Conservation (phyloP, 2,888 invertebrate genomes). For the Cantharis flavilabris region DNA sequence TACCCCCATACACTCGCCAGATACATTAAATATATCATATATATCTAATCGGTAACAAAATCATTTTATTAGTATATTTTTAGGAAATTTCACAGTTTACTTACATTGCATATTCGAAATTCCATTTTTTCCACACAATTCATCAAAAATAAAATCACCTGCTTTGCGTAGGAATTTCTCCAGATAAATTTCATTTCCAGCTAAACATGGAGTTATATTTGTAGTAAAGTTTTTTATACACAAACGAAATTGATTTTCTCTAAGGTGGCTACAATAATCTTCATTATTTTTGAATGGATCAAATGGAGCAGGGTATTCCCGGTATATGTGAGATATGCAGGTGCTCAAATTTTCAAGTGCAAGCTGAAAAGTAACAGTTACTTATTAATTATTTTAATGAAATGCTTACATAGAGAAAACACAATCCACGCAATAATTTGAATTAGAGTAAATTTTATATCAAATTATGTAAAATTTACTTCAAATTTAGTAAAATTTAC, state of each 20-base stretch:
- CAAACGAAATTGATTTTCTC: background rate
- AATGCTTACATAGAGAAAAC: no score
- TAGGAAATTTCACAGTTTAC: background rate
- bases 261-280: background rate
- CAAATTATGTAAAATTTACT: no score
- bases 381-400: background rate
- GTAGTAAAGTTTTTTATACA: background rate
- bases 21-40: background rate
- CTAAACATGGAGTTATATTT: background rate
- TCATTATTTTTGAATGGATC: no score
- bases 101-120: background rate
- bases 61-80: background rate
- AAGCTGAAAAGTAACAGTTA: background rate
- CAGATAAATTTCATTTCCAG: background rate
- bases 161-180: background rate
- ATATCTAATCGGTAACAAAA: background rate
- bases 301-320: background rate
- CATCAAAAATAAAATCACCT: background rate
- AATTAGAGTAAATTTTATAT: no score
- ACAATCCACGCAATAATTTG: no score
- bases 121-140: background rate
- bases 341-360: accelerated
- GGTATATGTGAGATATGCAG: background rate
- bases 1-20: background rate
- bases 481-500: no score